Percentiles rank a stretch among this genome's conserved stretches.
Evolutionary conservation across 2,888 invertebrate genomes (phyloP).

Genomic region (Calameuta pallipes): DNA sequence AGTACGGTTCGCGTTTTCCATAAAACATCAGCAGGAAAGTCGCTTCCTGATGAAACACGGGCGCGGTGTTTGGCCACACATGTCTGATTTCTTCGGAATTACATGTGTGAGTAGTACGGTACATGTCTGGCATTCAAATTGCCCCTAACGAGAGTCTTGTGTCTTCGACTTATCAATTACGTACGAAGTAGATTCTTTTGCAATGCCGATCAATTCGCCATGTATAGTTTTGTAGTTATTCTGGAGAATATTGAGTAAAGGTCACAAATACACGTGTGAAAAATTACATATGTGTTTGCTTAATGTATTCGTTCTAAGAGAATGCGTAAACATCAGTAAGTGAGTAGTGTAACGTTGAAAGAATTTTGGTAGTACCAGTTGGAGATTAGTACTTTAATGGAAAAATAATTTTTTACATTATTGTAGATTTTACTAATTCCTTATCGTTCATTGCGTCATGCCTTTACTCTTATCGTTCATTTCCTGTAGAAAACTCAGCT

Average conservation of each 20-base stretch:
- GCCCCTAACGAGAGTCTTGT: slow-evolving; percentile 32
- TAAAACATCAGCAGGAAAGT: slow-evolving; percentile 50
- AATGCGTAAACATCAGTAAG: not conserved
- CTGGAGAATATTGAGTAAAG: not conserved
- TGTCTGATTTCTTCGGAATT: not conserved
- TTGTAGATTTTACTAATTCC: not conserved
- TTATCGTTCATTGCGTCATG: not conserved
- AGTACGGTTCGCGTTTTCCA: slow-evolving; percentile 39
- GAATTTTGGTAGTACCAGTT: not conserved
- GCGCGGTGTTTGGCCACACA: slow-evolving; percentile 1
- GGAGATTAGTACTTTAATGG: not conserved
- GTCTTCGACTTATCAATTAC: slow-evolving; percentile 28
- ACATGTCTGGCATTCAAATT: slow-evolving; percentile 49
- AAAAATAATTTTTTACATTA: not conserved
- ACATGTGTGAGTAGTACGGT: slow-evolving; percentile 16
- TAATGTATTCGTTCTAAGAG: not conserved
- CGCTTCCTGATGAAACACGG: slow-evolving; percentile 35
- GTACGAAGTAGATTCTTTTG: slow-evolving; percentile 14
- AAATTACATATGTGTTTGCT: not conserved
- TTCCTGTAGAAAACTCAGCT: not conserved
- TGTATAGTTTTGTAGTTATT: not conserved
- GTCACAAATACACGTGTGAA: not conserved
- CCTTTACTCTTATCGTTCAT: not conserved
- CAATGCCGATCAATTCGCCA: slow-evolving; percentile 11
- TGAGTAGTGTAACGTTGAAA: not conserved